These are phyloP conservation scores for Anolis apletophallus DNA, from an alignment of 2,797 vertebrate genomes.

Conservation along the genomic window DNA sequence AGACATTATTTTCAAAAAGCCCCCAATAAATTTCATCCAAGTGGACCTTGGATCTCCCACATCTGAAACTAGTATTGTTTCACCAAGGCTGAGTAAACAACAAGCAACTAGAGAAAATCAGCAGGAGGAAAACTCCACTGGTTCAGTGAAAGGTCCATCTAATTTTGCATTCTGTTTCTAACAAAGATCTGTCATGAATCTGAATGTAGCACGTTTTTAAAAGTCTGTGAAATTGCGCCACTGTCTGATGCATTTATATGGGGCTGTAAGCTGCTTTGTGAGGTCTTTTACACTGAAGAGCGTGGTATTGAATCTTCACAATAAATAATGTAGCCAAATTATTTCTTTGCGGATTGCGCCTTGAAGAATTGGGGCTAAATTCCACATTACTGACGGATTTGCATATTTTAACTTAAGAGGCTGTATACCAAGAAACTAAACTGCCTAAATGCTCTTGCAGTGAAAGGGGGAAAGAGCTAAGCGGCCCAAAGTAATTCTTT, in stretches of 20 bases:
- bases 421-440: background rate
- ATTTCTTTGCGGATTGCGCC: background rate
- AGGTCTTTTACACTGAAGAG: background rate
- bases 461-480: background rate
- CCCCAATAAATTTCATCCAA: background rate
- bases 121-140: too few relatives aligned
- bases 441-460: background rate
- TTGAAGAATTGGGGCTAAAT: background rate
- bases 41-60: background rate
- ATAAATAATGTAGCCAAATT: background rate
- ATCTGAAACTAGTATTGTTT: too few relatives aligned
- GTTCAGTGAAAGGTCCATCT: background rate
- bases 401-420: background rate
- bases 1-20: too few relatives aligned
- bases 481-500: background rate
- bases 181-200: background rate
- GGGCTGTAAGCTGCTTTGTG: background rate
- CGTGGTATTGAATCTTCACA: background rate
- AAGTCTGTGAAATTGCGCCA: background rate
- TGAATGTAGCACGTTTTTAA: background rate
- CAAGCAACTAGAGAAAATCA: background rate
- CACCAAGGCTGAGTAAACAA: too few relatives aligned
- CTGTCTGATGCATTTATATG: background rate
- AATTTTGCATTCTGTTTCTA: background rate
- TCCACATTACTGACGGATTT: background rate